Base-by-base conservation (phyloP, 2,797 vertebrate species). In the Odontamblyopus rebecca region DNA sequence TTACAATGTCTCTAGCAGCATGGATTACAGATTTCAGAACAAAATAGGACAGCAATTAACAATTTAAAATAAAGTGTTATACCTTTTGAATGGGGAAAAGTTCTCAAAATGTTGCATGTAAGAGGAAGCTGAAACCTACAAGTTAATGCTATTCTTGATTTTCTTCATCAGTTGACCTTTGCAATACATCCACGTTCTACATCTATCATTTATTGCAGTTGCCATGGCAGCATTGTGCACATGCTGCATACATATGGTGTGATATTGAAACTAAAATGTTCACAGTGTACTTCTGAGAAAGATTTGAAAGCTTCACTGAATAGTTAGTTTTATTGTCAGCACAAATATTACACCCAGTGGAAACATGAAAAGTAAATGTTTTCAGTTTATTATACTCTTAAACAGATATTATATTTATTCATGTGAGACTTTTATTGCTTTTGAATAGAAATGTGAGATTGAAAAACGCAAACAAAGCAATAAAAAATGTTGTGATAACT, bases 301-400 rank as follows among this genome's bases (percentile, higher is more conserved):
- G 50, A 53, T 53, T 53, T 38, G 5, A 38, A 62, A 54, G 48
- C 48, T 54, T 53, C 3, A 48, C 26, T 50, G 23, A 27, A 8
- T n/a, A 30, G 9, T 29, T 29, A 9, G 6, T 51, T 66, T 66
- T 66, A 30, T 30, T 8, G 8, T 66, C 4, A 32, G 6, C 3
- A 18, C 18, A 11, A 18, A 66, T 30, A 32, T 32, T 2, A 16
- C 6, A 67, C 48, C 65, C 50, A 54, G 65, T 53, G 48, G 65
- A 29, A 30, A 67, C 48, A 53, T 53, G 29, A 53, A 54, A 5
- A 67, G 29, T 67, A 65, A 65, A 65, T 18, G 26, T 51, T 48
- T 66, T 50, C 41, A 26, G 62, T 48, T 41, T 64, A 66, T 50
- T 38, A 66, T 27, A 29, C 26, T 44, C 29, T 66, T 66, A 15